A percentile compares a stretch with the other conserved stretches of the same genome.
Conservation (phyloP, 1,140 invertebrate species). For the Orchesella cincta region DNA sequence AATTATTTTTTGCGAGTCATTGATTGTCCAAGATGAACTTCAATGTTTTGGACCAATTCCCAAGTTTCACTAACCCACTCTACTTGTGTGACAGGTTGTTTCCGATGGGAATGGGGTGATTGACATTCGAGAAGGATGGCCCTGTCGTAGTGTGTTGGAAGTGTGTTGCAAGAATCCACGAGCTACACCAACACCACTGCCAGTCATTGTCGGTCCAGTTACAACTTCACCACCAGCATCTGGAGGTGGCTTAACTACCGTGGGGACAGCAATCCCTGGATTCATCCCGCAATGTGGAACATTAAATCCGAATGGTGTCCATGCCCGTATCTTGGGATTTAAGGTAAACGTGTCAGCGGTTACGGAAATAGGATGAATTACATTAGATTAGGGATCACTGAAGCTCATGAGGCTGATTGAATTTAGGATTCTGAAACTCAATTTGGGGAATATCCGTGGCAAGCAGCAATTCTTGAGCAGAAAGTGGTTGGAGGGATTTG, state of each 20-base stretch:
- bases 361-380: not conserved
- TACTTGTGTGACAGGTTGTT: slow-evolving; percentile 30
- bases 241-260: too few relatives aligned
- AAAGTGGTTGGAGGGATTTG: slow-evolving; percentile 55
- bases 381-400: not conserved
- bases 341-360: slow-evolving; percentile 32
- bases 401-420: not conserved
- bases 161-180: slow-evolving; percentile 46
- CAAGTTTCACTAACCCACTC: slow-evolving; percentile 13
- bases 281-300: slow-evolving; percentile 44
- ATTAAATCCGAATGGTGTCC: slow-evolving; percentile 49
- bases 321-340: slow-evolving; percentile 47
- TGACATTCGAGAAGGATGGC: slow-evolving; percentile 42
- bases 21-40: too few relatives aligned
- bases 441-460: slow-evolving; percentile 70
- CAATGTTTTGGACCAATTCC: not conserved
- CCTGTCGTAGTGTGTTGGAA: slow-evolving; percentile 39
- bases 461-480: slow-evolving; percentile 72
- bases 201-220: not conserved
- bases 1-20: too few relatives aligned
- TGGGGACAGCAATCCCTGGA: slow-evolving; percentile 36
- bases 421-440: slow-evolving; percentile 48
- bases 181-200: slow-evolving; percentile 27
- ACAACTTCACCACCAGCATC: not conserved
- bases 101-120: slow-evolving; percentile 32